These are phyloP conservation scores for Sebastes trivittatus DNA, from an alignment of 2,797 vertebrate genomes.

Conservation along the genomic window DNA sequence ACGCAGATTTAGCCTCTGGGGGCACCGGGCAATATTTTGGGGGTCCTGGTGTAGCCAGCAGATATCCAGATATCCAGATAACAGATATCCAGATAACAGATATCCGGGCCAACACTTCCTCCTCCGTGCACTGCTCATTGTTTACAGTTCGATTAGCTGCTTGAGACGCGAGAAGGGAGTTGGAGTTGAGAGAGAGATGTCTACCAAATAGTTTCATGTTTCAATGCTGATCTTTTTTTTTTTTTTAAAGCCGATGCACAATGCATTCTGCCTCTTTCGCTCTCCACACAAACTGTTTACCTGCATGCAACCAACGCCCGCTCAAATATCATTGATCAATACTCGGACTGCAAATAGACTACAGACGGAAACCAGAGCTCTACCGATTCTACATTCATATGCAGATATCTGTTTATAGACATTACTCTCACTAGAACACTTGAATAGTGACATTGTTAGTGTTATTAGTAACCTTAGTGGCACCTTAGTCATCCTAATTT, in stretches of 20 bases:
- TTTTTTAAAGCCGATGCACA: background rate
- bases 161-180: background rate
- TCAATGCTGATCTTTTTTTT: background rate
- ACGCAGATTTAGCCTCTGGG: too few species aligned
- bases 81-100: too few species aligned
- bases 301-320: background rate
- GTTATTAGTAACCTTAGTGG: background rate
- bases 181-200: background rate
- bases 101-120: too few species aligned
- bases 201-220: background rate
- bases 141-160: background rate
- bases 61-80: too few species aligned
- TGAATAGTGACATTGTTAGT: background rate
- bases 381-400: background rate
- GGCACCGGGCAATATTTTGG: too few species aligned
- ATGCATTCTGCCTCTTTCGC: background rate
- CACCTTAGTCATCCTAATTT: background rate
- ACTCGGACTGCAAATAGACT: background rate
- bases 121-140: background rate
- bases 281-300: background rate
- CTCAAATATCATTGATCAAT: background rate
- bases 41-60: too few species aligned
- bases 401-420: background rate
- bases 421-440: background rate
- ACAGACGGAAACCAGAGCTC: background rate